Evolutionary conservation across 2,113 vertebrate species (phyloP), one percentile per base, ranked within the genome.

Genomic region (Pachyramphus minor): DNA sequence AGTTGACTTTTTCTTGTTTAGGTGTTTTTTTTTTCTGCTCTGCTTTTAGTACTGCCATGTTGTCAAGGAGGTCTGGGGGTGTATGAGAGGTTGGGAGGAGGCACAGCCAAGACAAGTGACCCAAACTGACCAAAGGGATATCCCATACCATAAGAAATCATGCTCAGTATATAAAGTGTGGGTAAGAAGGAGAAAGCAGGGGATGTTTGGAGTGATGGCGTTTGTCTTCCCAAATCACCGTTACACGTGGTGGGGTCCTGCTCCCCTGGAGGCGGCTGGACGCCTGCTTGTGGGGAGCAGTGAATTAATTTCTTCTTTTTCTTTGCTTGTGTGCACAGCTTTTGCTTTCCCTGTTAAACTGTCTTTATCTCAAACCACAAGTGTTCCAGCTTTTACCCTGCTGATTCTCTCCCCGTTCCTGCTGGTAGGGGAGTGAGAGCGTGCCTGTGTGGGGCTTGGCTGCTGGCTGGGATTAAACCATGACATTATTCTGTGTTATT

Each of bases 51-150:
- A 5, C 28, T 5, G 33, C 33, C 19, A 17, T 2, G 6, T 24
- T 60, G 19, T 2, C 58, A 33, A 20, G 23, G 44, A 28, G 13
- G 16, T 3, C 2, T 52, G 19, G 15, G 9, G 8, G 7, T 59
- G 13, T 1, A 5, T n/a, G 60, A 39, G 8, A 12, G 19, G 2
- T 0, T 52, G 37, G 33, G 33, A 66, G 44, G 22, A 20, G 28
- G 25, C 23, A 66, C 23, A 60, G 31, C 8, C 16, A 15, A n/a
- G 23, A 37, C 13, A 7, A 19, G 44, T 30, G 52, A 39, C 45
- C n/a, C 60, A 5, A 53, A 45, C 19, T 21, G 5, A 15, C 28
- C 2, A 0, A 30, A 68, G 37, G 24, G 28, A 25, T 39, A 14
- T 67, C 67, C 23, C 37, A 6, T 2, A 11, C 16, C 8, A 11